phyloP scores from a whole-genome alignment of 2,888 invertebrate genomes.

The Sceliomorpha sp. region DNA sequence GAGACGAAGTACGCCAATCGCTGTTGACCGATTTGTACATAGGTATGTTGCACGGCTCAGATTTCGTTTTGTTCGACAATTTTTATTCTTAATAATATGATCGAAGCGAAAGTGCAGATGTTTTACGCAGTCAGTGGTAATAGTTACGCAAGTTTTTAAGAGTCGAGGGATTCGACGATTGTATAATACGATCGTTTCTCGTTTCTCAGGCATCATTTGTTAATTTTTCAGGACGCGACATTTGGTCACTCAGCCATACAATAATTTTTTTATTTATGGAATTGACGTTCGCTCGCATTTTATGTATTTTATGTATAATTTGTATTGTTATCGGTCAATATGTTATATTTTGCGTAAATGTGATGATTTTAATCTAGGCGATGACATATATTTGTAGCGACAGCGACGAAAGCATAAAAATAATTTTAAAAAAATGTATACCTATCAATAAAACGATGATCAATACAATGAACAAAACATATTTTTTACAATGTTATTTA shows the following conservation, averaged over 20 bases:
- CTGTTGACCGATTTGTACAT: slow-evolving; percentile 50
- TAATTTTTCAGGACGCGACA: slow-evolving; percentile 12
- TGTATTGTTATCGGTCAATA: slow-evolving; percentile 3
- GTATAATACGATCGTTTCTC: not conserved
- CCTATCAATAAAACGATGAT: slow-evolving; percentile 36
- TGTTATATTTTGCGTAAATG: slow-evolving; percentile 15
- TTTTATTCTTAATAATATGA: slow-evolving; percentile 26
- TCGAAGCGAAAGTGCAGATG: slow-evolving; percentile 9
- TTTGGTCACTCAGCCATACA: not conserved
- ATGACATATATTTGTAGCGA: not conserved
- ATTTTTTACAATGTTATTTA: too few relatives aligned
- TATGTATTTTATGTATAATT: slow-evolving; percentile 15
- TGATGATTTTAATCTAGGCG: slow-evolving; percentile 11
- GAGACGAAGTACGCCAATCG: slow-evolving; percentile 39
- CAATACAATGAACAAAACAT: too few relatives aligned
- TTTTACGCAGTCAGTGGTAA: slow-evolving; percentile 9
- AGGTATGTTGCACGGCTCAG: slow-evolving; percentile 43
- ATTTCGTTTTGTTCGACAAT: slow-evolving; percentile 35
- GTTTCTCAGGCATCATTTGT: slow-evolving; percentile 13
- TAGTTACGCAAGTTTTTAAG: slow-evolving; percentile 8
- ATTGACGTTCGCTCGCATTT: slow-evolving; percentile 17
- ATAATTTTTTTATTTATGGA: not conserved
- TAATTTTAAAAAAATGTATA: slow-evolving; percentile 46
- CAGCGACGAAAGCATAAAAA: slow-evolving; percentile 2
- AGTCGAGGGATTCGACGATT: slow-evolving; percentile 17